A percentile compares a stretch with the other conserved stretches of the same genome.
Conservation (phyloP, 2,113 vertebrate genomes). For the Cryptoleucopteryx plumbea region DNA sequence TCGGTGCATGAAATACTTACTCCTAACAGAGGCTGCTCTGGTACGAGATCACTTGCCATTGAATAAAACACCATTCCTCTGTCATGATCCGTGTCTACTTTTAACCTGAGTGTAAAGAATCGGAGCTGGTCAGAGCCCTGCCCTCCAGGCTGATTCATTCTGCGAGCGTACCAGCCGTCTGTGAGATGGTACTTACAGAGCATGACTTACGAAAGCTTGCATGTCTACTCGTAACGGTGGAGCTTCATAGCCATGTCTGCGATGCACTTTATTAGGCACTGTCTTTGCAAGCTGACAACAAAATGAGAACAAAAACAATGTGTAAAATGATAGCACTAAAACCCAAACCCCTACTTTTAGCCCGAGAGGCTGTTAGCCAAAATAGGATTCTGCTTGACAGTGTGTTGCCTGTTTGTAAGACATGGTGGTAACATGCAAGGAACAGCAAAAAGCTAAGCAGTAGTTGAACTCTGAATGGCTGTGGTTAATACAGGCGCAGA, state of each 20-base stretch:
- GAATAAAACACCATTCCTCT: conserved; percentile 75
- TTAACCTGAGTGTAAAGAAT: conserved; percentile 67
- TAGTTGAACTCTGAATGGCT: neutral
- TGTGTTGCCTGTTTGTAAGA: neutral
- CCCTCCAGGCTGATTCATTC: neutral
- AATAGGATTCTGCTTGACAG: neutral
- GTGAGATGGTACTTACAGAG: conserved; percentile 70
- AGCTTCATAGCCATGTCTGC: conserved; percentile 69
- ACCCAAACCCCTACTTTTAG: neutral
- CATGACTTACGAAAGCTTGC: conserved; percentile 69
- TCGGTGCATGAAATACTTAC: conserved; percentile 34
- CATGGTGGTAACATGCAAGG: neutral
- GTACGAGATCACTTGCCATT: conserved; percentile 81
- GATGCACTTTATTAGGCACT: conserved; percentile 73
- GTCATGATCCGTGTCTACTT: conserved; percentile 71
- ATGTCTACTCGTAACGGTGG: conserved; percentile 77
- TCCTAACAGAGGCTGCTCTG: neutral
- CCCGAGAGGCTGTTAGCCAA: neutral
- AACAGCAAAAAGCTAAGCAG: neutral
- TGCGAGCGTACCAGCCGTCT: rapidly evolving
- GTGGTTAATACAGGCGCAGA: neutral
- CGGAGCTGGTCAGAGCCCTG: neutral
- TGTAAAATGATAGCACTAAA: neutral
- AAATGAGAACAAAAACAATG: neutral
- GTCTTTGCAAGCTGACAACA: conserved; percentile 65